These are phyloP conservation scores for Cerastis leucographa DNA, from an alignment of 2,888 invertebrate genomes.

Conservation along the genomic window DNA sequence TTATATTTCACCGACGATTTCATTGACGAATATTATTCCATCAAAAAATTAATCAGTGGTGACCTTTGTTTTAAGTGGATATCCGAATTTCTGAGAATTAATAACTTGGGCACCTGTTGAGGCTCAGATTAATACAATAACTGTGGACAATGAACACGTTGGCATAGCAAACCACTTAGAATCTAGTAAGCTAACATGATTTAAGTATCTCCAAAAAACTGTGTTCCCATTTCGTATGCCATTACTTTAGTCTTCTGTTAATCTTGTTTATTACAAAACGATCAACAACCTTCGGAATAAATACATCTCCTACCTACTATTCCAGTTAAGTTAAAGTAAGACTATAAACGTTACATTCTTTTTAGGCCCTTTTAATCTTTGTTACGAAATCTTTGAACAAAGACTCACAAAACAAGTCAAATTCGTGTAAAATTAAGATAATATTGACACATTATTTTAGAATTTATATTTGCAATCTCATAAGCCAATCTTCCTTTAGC, in stretches of 20 bases:
- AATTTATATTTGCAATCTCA: slow-evolving; percentile 1
- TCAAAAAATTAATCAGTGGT: background rate
- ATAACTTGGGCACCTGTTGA: slow-evolving; percentile 12
- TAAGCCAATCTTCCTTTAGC: background rate
- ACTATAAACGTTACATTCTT: too few species aligned
- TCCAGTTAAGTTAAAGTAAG: background rate
- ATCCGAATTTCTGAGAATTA: slow-evolving; percentile 19
- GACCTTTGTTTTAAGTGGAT: background rate
- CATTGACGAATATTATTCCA: background rate
- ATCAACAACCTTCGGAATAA: background rate
- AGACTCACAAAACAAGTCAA: background rate
- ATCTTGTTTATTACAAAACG: background rate
- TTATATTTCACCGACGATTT: background rate
- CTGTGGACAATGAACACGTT: background rate
- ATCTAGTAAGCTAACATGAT: background rate
- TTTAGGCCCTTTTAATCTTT: background rate
- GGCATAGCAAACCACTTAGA: slow-evolving; percentile 20
- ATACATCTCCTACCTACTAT: too few species aligned
- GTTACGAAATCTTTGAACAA: background rate
- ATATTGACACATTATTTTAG: background rate
- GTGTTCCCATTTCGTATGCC: background rate
- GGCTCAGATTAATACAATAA: slow-evolving; percentile 13
- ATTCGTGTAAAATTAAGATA: slow-evolving; percentile 6
- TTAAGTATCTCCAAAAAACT: background rate
- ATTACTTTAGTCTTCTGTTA: slow-evolving; percentile 9